phyloP scores from a whole-genome alignment of 1,140 invertebrate genomes.

The Lineus longissimus region DNA sequence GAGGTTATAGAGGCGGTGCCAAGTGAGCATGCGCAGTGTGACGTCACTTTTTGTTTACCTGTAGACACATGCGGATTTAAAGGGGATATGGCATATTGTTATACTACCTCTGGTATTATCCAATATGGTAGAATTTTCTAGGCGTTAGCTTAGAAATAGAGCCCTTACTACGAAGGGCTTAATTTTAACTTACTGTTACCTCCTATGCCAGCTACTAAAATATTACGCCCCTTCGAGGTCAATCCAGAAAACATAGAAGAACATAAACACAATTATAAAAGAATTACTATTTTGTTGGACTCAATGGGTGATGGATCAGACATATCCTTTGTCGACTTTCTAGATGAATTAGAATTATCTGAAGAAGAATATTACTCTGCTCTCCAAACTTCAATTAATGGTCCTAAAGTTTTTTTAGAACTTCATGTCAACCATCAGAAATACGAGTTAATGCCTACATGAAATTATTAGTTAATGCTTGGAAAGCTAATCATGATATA shows the following conservation, averaged over 20 bases:
- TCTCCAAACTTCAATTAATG: neutral
- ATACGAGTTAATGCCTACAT: neutral
- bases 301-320: neutral
- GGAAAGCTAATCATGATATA: slow-evolving; percentile 4
- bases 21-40: too few species aligned
- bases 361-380: too few species aligned
- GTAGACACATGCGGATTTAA: too few species aligned
- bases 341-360: too few species aligned
- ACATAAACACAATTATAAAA: neutral
- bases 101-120: too few species aligned
- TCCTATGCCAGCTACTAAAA: neutral
- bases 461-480: neutral
- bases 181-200: neutral
- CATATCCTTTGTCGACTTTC: neutral
- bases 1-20: too few species aligned
- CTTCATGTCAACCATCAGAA: neutral
- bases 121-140: too few species aligned
- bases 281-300: slow-evolving; percentile 8
- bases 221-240: neutral
- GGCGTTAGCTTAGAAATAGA: too few species aligned
- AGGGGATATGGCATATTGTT: too few species aligned
- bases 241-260: neutral
- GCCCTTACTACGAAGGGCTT: too few species aligned
- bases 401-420: neutral
- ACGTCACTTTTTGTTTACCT: too few species aligned